Conservation (phyloP, 2,888 invertebrate species). For the Onthophagus sagittarius region DNA sequence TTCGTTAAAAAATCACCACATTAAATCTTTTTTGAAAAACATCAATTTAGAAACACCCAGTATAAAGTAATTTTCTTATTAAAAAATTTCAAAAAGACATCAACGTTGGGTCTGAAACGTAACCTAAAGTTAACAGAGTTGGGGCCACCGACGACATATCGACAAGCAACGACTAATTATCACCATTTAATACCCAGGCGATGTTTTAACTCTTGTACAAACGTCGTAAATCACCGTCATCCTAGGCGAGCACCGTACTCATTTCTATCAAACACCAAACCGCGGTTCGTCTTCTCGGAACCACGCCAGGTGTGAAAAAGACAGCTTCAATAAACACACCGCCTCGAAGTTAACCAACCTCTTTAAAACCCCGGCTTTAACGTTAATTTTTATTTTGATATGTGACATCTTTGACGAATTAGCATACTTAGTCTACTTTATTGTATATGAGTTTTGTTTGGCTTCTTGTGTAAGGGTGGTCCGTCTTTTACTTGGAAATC, state of each 20-base stretch:
- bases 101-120: background rate
- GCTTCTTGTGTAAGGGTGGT: background rate
- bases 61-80: too few species aligned
- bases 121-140: too few species aligned
- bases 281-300: conserved; percentile 36
- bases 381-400: conserved; percentile 26
- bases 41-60: too few species aligned
- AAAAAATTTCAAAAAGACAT: background rate
- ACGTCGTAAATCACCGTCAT: conserved; percentile 35
- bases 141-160: background rate
- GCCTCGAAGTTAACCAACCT: background rate
- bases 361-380: conserved; percentile 13
- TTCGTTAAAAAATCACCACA: too few species aligned
- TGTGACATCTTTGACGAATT: conserved; percentile 28
- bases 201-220: conserved; percentile 33
- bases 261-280: conserved; percentile 27
- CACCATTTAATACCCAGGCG: conserved; percentile 32
- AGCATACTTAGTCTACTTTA: conserved; percentile 7
- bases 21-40: too few species aligned
- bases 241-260: conserved; percentile 24
- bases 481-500: background rate
- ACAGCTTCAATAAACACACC: conserved; percentile 34
- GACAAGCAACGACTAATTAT: conserved; percentile 27
- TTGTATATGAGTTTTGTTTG: background rate
- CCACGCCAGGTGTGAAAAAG: conserved; percentile 40